Evolutionary conservation across 2,113 vertebrate genomes (phyloP).

Genomic region (Dicerorhinus sumatrensis): DNA sequence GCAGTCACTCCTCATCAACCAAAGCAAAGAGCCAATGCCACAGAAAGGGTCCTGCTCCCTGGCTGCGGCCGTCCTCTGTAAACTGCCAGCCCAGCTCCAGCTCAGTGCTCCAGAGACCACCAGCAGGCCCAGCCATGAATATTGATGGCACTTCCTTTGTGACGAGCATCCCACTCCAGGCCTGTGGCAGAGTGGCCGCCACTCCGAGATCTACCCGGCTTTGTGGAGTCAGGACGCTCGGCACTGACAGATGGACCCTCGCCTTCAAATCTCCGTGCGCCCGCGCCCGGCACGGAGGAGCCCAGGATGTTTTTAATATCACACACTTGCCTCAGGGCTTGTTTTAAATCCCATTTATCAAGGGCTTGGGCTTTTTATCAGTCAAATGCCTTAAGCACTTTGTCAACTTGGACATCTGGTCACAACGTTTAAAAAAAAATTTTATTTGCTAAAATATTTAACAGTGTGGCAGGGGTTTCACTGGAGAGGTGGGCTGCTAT

Average conservation of each 20-base stretch:
- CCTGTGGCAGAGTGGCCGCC: slow-evolving; percentile 80
- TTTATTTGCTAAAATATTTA: slow-evolving; percentile 91
- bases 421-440: slow-evolving; percentile 86
- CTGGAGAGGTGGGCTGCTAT: slow-evolving; percentile 75
- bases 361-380: slow-evolving; percentile 95
- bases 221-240: slow-evolving; percentile 93
- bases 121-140: slow-evolving; percentile 77
- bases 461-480: slow-evolving; percentile 84
- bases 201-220: slow-evolving; percentile 94
- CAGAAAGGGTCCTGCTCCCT: neutral
- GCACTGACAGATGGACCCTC: slow-evolving; percentile 95
- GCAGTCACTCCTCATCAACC: neutral
- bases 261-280: slow-evolving; percentile 92
- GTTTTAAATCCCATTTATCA: slow-evolving; percentile 95
- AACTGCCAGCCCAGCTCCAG: slow-evolving; percentile 33
- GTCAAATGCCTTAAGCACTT: slow-evolving; percentile 96
- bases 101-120: slow-evolving; percentile 65
- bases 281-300: slow-evolving; percentile 96
- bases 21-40: neutral
- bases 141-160: slow-evolving; percentile 75
- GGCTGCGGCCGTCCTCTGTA: slow-evolving; percentile 51
- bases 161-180: slow-evolving; percentile 68
- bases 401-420: slow-evolving; percentile 99
- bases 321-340: slow-evolving; percentile 95
- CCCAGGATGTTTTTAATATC: slow-evolving; percentile 97